Percentiles rank a stretch among this genome's conserved stretches.
Conservation (phyloP, 2,797 vertebrate species). For the Sphaeramia orbicularis region DNA sequence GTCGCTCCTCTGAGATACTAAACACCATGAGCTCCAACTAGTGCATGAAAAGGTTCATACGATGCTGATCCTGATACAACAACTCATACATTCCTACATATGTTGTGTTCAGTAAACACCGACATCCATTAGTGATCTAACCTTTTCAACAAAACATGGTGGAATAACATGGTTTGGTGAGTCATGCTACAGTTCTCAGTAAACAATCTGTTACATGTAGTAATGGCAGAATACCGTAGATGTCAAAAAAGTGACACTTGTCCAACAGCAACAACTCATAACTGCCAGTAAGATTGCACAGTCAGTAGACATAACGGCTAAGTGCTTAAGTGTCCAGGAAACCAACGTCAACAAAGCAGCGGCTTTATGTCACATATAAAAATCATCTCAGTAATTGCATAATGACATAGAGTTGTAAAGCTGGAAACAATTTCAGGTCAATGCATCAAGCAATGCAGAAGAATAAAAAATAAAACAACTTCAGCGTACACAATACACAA, state of each 20-base stretch:
- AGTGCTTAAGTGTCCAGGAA: neutral
- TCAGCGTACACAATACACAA: conserved; percentile 12
- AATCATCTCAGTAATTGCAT: neutral
- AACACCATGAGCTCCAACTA: neutral
- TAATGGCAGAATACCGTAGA: conserved; percentile 23
- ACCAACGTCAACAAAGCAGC: neutral
- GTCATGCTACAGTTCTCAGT: conserved; percentile 42
- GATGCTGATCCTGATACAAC: neutral
- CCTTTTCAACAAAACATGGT: conserved; percentile 25
- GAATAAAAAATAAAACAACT: conserved; percentile 44
- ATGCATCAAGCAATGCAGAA: conserved; percentile 14
- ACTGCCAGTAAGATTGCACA: neutral
- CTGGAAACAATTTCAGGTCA: conserved; percentile 35
- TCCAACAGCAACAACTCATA: conserved; percentile 10
- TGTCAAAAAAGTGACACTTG: conserved; percentile 20
- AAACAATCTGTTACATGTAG: conserved; percentile 36
- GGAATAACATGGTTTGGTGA: conserved; percentile 33
- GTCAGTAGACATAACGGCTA: neutral
- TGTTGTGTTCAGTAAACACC: conserved; percentile 18
- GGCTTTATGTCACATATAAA: conserved; percentile 13
- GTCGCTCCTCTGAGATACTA: neutral
- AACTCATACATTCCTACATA: conserved; percentile 15
- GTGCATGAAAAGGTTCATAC: neutral
- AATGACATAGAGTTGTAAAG: neutral
- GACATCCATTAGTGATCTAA: conserved; percentile 21